phyloP scores from a whole-genome alignment of 1,140 invertebrate species.

The Ptiloglossa arizonensis region DNA sequence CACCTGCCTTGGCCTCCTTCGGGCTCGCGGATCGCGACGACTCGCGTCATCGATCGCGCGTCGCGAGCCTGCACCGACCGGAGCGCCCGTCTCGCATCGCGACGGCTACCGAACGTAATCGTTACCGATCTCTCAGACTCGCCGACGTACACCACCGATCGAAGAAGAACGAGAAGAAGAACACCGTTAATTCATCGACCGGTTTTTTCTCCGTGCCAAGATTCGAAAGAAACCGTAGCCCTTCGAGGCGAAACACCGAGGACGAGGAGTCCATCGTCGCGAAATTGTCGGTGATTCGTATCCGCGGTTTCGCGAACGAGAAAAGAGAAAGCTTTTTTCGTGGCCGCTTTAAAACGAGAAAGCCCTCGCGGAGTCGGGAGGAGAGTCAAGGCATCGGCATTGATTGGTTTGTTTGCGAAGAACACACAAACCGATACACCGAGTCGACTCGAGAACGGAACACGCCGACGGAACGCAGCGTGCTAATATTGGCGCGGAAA shows the following conservation, averaged over 20 bases:
- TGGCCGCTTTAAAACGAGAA: constrained; percentile 10
- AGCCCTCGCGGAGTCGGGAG: not conserved
- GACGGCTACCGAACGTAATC: no score
- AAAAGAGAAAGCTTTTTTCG: not conserved
- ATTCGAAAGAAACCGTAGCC: no score
- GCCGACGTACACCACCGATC: no score
- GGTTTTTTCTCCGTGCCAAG: no score
- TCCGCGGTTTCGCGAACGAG: not conserved
- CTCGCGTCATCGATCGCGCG: no score
- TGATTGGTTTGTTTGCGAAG: constrained; percentile 80
- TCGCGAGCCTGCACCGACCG: no score
- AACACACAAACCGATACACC: constrained; percentile 77
- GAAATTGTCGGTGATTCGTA: no score
- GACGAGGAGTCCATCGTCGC: no score
- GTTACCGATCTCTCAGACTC: no score
- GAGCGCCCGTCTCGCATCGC: no score
- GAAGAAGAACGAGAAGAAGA: no score
- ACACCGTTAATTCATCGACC: no score
- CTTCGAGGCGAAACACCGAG: not conserved
- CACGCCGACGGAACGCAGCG: constrained; percentile 73
- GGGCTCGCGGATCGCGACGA: not conserved
- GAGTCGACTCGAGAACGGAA: constrained; percentile 67
- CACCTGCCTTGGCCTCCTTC: constrained; percentile 37
- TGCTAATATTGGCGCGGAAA: constrained; percentile 80
- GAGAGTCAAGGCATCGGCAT: constrained; percentile 64